Conservation (phyloP, 2,888 invertebrate genomes). For the Chorisops tibialis region DNA sequence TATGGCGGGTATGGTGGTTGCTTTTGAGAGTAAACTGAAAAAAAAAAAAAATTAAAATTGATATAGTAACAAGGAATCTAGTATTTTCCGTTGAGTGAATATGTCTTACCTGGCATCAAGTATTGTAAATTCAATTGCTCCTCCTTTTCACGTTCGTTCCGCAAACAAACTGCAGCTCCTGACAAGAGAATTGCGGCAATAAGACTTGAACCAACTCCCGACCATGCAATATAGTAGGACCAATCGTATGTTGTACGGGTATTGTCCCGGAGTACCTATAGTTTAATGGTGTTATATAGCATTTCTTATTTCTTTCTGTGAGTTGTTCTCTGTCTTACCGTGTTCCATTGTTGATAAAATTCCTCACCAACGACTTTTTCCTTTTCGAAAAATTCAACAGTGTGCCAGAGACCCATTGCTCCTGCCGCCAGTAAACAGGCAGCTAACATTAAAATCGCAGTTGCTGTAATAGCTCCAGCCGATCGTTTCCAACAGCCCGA, state of each 20-base stretch:
- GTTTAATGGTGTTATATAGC: too few species aligned
- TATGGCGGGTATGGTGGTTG: conserved; percentile 78
- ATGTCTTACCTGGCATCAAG: conserved; percentile 76
- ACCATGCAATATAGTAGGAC: conserved; percentile 97
- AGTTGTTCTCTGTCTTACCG: conserved; percentile 58
- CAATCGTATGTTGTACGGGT: conserved; percentile 87
- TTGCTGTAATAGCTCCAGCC: conserved; percentile 88
- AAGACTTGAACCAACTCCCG: conserved; percentile 89
- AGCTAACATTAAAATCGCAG: conserved; percentile 64
- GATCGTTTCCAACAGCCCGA: conserved; percentile 96
- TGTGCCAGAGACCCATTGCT: conserved; percentile 95
- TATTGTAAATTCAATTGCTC: conserved; percentile 97
- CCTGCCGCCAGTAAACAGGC: conserved; percentile 85
- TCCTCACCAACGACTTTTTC: conserved; percentile 91
- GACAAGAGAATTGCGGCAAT: conserved; percentile 89
- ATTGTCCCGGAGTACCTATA: conserved; percentile 81
- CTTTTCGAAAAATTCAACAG: conserved; percentile 92
- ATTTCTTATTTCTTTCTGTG: background rate
- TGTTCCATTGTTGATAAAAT: conserved; percentile 89
- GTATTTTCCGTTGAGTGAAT: background rate
- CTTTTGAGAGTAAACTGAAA: conserved; percentile 89
- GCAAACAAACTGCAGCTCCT: conserved; percentile 90
- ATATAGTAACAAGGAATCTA: background rate
- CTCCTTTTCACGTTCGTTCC: conserved; percentile 89
- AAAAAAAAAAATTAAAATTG: conserved; percentile 34